Conservation (phyloP, 2,888 invertebrate species). For the Pimpla rufipes region DNA sequence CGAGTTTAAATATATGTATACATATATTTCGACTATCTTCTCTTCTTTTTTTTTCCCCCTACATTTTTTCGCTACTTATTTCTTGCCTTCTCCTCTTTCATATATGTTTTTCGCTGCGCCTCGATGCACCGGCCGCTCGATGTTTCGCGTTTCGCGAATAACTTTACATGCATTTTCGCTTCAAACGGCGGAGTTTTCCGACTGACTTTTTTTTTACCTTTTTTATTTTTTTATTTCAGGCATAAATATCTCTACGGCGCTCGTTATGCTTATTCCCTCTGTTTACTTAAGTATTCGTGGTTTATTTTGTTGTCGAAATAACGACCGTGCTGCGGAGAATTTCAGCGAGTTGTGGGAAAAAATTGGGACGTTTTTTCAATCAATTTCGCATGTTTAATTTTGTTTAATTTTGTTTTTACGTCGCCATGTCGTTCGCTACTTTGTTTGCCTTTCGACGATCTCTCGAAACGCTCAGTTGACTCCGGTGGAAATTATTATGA, state of each 20-base stretch:
- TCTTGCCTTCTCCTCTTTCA: background rate
- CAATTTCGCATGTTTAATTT: too few species aligned
- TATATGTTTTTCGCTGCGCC: slow-evolving; percentile 6
- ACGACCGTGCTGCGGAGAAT: too few species aligned
- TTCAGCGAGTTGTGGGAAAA: too few species aligned
- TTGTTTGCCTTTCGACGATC: too few species aligned
- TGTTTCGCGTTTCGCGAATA: slow-evolving; percentile 12
- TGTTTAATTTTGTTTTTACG: too few species aligned
- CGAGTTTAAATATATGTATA: slow-evolving; percentile 1
- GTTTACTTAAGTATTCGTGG: background rate
- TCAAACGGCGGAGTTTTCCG: background rate
- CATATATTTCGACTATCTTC: slow-evolving; percentile 11
- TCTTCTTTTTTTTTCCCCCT: background rate
- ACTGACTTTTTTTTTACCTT: background rate
- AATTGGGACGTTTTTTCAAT: too few species aligned
- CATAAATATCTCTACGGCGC: background rate
- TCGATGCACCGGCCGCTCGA: slow-evolving; percentile 10
- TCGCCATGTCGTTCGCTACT: too few species aligned
- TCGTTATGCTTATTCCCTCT: background rate
- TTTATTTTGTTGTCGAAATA: background rate
- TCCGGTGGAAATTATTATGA: too few species aligned
- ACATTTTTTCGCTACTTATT: background rate
- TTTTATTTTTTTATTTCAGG: background rate
- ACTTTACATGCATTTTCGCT: slow-evolving; percentile 11
- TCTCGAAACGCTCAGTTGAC: too few species aligned